Evolutionary conservation across 2,888 invertebrate species (phyloP).

Genomic region (Calephelis perditalis): DNA sequence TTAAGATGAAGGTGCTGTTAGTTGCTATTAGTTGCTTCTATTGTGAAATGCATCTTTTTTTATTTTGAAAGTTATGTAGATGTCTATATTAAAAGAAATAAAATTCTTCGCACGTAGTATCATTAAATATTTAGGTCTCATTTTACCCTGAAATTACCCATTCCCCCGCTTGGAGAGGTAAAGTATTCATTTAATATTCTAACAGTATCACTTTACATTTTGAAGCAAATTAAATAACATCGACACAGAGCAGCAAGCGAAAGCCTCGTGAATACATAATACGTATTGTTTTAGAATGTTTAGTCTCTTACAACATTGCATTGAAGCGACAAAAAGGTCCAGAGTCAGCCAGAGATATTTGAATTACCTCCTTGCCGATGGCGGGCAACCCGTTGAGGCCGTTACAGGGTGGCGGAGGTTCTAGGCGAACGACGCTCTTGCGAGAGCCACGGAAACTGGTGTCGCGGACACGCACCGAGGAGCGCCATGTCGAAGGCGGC

Average conservation of each 20-base stretch:
- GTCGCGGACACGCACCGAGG: constrained; percentile 81
- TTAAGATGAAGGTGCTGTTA: too few relatives aligned
- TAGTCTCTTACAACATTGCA: constrained; percentile 16
- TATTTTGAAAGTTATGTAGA: too few relatives aligned
- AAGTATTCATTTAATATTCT: constrained; percentile 19
- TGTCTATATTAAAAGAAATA: background rate
- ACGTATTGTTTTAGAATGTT: background rate
- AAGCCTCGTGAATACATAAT: constrained; percentile 28
- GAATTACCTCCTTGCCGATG: constrained; percentile 78
- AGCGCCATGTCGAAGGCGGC: constrained; percentile 77
- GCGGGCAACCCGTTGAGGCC: constrained; percentile 77
- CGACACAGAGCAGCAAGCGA: constrained; percentile 31
- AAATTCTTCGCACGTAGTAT: constrained; percentile 7
- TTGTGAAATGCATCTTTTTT: too few relatives aligned
- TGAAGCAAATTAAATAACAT: constrained; percentile 34
- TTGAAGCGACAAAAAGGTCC: constrained; percentile 20
- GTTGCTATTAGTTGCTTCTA: too few relatives aligned
- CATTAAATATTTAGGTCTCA: constrained; percentile 9
- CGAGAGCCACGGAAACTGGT: constrained; percentile 80
- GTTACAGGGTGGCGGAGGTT: constrained; percentile 77
- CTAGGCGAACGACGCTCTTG: constrained; percentile 80
- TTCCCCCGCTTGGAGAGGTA: constrained; percentile 23
- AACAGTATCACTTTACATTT: constrained; percentile 16
- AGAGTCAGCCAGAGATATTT: constrained; percentile 50
- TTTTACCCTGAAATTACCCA: constrained; percentile 22